Evolutionary conservation across 2,888 invertebrate genomes (phyloP), one percentile per base, ranked within the genome.

Genomic region (Melinopterus prodromus): DNA sequence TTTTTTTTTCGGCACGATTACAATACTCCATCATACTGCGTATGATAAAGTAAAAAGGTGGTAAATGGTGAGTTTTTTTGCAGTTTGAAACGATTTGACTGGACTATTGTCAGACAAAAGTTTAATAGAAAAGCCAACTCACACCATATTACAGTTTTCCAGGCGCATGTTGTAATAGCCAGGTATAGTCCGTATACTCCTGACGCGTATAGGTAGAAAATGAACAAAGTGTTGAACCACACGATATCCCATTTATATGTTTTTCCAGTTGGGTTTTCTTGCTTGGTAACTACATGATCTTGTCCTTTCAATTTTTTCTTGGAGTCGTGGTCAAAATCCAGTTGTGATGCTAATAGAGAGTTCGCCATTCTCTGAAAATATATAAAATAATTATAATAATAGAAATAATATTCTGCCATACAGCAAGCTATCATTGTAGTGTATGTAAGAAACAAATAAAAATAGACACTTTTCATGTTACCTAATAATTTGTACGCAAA

Each of bases 191-290:
- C 94, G 85, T 94, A 96, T 0, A 94, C 12, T 0, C 93, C 91
- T 0, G 91, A 92, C 5, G 90, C 86, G 87, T 96, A 96, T 71
- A 96, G 90, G 84, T 95, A 92, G 1, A 93, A 84, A 86, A 96
- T n/a, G 96, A 6, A 93, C 93, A 2, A 94, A 0, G 96, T 93
- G 88, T 96, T 96, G 87, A 93, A 92, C 96, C 96, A 96, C 0
- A 95, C 95, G 83, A 96, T 93, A 84, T 93, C 91, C 92, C 94
- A 93, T 87, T 86, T 85, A 83, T 89, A 88, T 71, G 82, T 79
- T 71, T 81, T 77, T 71, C 81, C 78, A 71, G 75, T 71, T 6
- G 16, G 6, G 35, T 74, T 6, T 36, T 74, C 6, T 74, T n/a
- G n/a, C n/a, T 74, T n/a, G n/a, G 35, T 35, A 14, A 7, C 2